These are phyloP conservation scores for Phalacrocorax brasilianus DNA, from an alignment of 2,113 vertebrate species.

Conservation along the genomic window DNA sequence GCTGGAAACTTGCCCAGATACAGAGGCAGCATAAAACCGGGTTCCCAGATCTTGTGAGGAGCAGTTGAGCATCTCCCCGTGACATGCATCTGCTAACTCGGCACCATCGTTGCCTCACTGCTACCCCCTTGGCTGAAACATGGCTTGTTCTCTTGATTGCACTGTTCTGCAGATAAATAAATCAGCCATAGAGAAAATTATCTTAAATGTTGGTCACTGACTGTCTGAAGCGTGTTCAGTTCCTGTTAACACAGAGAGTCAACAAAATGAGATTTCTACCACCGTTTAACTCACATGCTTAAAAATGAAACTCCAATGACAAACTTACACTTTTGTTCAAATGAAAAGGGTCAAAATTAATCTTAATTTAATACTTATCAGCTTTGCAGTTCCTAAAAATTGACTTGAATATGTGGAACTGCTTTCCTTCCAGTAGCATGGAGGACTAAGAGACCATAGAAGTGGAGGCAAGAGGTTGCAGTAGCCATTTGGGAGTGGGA, in stretches of 20 bases:
- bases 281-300: background rate
- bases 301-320: background rate
- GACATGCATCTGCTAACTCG: background rate
- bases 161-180: background rate
- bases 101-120: background rate
- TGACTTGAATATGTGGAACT: background rate
- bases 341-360: background rate
- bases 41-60: background rate
- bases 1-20: background rate
- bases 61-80: background rate
- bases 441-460: background rate
- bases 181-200: background rate
- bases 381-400: background rate
- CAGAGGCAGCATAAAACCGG: background rate
- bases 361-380: background rate
- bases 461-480: background rate
- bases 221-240: background rate
- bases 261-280: background rate
- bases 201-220: background rate
- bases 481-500: accelerated
- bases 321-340: background rate
- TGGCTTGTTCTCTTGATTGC: background rate
- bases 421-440: background rate
- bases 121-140: background rate
- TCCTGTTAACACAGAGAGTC: background rate